Conservation (phyloP, 35 echinoderm and acorn worm species). For the Heliocidaris erythrogramma region DNA sequence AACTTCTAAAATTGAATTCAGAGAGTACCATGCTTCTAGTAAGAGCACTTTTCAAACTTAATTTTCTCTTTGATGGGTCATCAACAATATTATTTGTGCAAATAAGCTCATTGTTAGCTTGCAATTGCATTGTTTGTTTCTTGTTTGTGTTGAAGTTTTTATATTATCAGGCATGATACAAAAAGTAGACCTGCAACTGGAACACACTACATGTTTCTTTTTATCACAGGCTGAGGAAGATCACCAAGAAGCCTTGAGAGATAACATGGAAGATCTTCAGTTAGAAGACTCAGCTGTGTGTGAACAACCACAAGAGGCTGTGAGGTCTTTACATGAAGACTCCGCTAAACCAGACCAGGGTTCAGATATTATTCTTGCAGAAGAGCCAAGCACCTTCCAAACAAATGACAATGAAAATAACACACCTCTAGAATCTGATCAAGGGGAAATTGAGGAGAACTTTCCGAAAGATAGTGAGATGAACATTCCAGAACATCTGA, state of each 20-base stretch:
- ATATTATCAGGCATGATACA: too few relatives aligned
- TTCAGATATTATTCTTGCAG: background rate
- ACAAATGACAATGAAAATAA: background rate
- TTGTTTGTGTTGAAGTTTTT: too few relatives aligned
- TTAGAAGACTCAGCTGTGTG: background rate
- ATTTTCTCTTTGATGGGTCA: too few relatives aligned
- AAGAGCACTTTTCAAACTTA: too few relatives aligned
- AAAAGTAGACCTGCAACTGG: too few relatives aligned
- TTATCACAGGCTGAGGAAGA: slow-evolving; percentile 6
- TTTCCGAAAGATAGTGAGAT: too few relatives aligned
- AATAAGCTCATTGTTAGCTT: too few relatives aligned
- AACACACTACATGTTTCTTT: background rate
- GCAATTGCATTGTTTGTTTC: too few relatives aligned
- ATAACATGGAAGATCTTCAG: background rate
- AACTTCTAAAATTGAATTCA: too few relatives aligned
- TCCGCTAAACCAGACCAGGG: background rate
- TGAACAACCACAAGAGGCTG: background rate
- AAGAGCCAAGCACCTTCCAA: background rate
- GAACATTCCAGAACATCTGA: background rate
- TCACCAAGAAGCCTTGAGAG: background rate
- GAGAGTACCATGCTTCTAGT: too few relatives aligned
- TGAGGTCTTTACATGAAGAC: background rate
- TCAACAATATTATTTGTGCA: too few relatives aligned
- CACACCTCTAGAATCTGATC: background rate
- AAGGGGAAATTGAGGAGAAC: background rate